These are phyloP conservation scores for Pterocles gutturalis DNA, from an alignment of 2,113 vertebrate genomes.

Conservation along the genomic window DNA sequence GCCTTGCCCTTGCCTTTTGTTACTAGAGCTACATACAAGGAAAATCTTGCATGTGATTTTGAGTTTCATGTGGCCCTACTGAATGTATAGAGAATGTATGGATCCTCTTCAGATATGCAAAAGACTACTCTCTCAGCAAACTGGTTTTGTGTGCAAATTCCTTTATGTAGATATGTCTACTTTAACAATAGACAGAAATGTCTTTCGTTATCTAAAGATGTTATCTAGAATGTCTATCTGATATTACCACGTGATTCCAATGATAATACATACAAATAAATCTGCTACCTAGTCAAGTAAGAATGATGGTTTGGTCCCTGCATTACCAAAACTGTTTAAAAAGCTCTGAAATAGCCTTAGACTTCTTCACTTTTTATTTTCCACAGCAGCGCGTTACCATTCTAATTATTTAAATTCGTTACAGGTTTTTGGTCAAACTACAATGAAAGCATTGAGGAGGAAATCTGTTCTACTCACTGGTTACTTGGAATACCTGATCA, in stretches of 20 bases:
- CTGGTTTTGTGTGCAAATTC: neutral
- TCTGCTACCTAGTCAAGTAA: neutral
- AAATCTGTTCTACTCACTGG: conserved; percentile 93
- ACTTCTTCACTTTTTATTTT: neutral
- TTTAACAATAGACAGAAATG: neutral
- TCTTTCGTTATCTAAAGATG: neutral
- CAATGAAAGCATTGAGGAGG: conserved; percentile 84
- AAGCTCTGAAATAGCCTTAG: neutral
- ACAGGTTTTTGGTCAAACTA: conserved; percentile 89
- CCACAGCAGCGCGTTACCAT: neutral
- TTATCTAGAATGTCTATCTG: neutral
- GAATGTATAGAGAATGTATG: neutral
- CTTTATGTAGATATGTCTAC: neutral
- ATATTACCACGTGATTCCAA: neutral
- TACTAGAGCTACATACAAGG: neutral
- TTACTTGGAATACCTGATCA: conserved; percentile 92
- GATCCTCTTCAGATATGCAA: neutral
- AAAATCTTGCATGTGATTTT: neutral
- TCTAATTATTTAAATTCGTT: neutral
- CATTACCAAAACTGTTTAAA: neutral
- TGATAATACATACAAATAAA: neutral
- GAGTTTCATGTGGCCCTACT: neutral
- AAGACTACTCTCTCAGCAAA: neutral
- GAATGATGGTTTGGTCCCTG: too few relatives aligned
- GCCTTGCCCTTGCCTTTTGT: neutral